Conservation (phyloP, 2,797 vertebrate genomes). For the Hippocampus kuda region DNA sequence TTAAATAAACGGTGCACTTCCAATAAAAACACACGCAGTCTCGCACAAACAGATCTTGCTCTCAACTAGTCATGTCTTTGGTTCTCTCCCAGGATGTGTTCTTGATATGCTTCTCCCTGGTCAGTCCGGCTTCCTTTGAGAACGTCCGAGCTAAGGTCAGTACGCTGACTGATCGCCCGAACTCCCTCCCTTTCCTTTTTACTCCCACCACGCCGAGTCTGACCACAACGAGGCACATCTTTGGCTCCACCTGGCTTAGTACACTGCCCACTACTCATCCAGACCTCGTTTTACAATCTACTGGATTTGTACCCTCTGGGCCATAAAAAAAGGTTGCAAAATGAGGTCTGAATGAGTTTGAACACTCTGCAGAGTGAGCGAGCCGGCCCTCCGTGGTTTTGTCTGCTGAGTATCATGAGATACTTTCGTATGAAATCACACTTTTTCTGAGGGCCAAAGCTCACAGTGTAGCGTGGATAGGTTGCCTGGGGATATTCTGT, state of each 20-base stretch:
- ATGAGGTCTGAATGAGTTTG: slow-evolving; percentile 40
- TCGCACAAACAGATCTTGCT: slow-evolving; percentile 14
- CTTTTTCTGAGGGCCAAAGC: slow-evolving; percentile 19
- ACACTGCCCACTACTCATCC: slow-evolving; percentile 7
- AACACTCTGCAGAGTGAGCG: slow-evolving; percentile 30
- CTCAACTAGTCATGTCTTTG: slow-evolving; percentile 48
- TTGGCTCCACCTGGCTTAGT: slow-evolving; percentile 52
- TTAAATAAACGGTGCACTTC: too few relatives aligned
- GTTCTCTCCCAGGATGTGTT: slow-evolving; percentile 84
- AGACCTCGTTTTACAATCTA: slow-evolving; percentile 39
- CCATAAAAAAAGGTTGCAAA: slow-evolving; percentile 19
- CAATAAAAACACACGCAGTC: slow-evolving; percentile 6
- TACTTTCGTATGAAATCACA: slow-evolving; percentile 45
- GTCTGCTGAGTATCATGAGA: slow-evolving; percentile 49
- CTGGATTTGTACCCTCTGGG: slow-evolving; percentile 1
- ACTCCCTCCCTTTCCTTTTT: background rate
- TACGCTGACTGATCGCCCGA: slow-evolving; percentile 42
- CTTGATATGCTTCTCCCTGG: slow-evolving; percentile 97
- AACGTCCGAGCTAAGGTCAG: slow-evolving; percentile 98
- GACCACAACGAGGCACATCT: slow-evolving; percentile 68
- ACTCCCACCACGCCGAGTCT: slow-evolving; percentile 46
- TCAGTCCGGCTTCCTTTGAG: slow-evolving; percentile 98
- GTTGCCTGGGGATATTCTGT: slow-evolving; percentile 20
- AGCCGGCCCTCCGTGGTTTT: slow-evolving; percentile 34
- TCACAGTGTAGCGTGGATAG: slow-evolving; percentile 33